Evolutionary conservation across 2,113 vertebrate species (phyloP), one percentile per base, ranked within the genome.

Genomic region (Eptatretus burgeri): DNA sequence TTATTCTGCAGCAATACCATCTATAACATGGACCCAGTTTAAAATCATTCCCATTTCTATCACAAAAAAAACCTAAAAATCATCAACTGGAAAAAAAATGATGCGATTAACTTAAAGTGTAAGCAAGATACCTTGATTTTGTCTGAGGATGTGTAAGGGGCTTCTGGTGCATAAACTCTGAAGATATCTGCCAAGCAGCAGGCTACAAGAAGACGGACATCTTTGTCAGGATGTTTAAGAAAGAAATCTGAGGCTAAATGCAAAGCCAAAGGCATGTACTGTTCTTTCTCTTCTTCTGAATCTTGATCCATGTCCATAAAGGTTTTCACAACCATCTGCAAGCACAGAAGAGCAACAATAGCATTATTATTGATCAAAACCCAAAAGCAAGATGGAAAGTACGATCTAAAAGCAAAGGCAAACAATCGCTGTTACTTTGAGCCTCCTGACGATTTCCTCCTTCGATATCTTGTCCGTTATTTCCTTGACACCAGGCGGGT

Each of bases 241-340:
- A 98, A 98, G 76, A 95, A 98, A 78, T 98, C 91, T 66, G 86
- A 98, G 52, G 91, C 85, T 66, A 98, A 81, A 75, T 98, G 91
- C 75, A 98, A 83, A 18, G 91, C 91, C 70, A 98, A 72, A 52
- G 81, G 82, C 53, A 98, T 82, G 74, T 98, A 98, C 75, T 95
- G 87, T 73, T 95, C 85, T 72, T 98, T 98, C 73, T 98, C 91
- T 68, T 98, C 91, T 75, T 98, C 91, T 1, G 89, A 94, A 74
- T 98, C 91, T 77, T 98, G 91, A 78, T 98, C 91, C 91, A 98
- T 98, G 73, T 98, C 89, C 91, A 98, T 98, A 73, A 89, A 95
- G 7, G 89, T 98, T 77, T 98, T 98, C 64, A 98, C 91, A 75
- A 98, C 87, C 85, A 95, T 85, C 91, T 98, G 70, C 13, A 70